Conservation (phyloP, 1,140 invertebrate genomes). For the Cherax destructor region DNA sequence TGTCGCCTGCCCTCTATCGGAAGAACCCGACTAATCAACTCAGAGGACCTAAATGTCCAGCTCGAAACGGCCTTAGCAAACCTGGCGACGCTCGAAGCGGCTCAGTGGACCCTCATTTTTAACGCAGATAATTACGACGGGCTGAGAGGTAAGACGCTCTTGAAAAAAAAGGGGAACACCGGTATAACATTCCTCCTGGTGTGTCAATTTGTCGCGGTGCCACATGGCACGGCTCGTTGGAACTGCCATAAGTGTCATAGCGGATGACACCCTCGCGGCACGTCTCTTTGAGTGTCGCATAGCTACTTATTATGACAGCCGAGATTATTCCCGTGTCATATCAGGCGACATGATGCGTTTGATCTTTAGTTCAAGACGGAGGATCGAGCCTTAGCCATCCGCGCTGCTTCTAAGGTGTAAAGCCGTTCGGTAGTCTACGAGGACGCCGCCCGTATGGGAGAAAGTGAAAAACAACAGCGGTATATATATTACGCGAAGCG, state of each 20-base stretch:
- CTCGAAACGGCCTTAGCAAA: too few relatives aligned
- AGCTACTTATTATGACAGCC: constrained; percentile 18
- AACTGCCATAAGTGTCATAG: constrained; percentile 29
- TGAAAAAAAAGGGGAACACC: neutral
- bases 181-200: neutral
- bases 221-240: constrained; percentile 10
- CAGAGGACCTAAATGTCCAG: too few relatives aligned
- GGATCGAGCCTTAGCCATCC: neutral
- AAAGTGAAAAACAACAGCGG: too few relatives aligned
- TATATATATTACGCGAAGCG: too few relatives aligned
- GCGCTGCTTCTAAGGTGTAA: too few relatives aligned
- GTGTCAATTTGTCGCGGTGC: constrained; percentile 16
- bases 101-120: too few relatives aligned
- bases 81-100: too few relatives aligned
- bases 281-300: neutral
- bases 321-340: constrained; percentile 20
- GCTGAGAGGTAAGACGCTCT: neutral
- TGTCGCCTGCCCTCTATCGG: too few relatives aligned
- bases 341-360: constrained; percentile 4
- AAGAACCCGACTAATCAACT: too few relatives aligned
- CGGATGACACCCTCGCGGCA: constrained; percentile 4
- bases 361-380: neutral
- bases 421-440: too few relatives aligned
- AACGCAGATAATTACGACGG: too few relatives aligned
- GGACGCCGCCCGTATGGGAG: too few relatives aligned